Evolutionary conservation across 2,113 vertebrate genomes (phyloP).

Genomic region (Eurypyga helias): DNA sequence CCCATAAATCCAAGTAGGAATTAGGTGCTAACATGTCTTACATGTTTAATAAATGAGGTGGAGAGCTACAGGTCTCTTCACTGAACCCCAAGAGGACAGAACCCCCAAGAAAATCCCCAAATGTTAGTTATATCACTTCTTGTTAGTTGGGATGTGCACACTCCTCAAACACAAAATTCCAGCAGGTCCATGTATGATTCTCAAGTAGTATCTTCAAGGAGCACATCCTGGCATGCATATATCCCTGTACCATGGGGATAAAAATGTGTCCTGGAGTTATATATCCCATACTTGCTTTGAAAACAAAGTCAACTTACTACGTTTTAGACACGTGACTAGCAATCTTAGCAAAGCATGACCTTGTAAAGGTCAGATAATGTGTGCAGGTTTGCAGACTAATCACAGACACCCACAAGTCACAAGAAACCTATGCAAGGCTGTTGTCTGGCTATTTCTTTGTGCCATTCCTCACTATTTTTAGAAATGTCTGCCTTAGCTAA

Average conservation of each 20-base stretch:
- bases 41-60: background rate
- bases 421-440: background rate
- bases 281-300: background rate
- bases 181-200: background rate
- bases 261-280: background rate
- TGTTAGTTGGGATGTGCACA: background rate
- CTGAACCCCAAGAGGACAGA: background rate
- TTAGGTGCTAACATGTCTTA: background rate
- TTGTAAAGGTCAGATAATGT: background rate
- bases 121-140: background rate
- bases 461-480: constrained; percentile 10
- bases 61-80: background rate
- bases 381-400: background rate
- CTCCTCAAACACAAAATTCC: background rate
- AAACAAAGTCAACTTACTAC: background rate
- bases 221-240: background rate
- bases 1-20: background rate
- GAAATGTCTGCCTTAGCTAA: background rate
- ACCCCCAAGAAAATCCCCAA: background rate
- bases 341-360: background rate
- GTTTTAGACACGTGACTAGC: background rate
- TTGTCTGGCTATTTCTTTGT: background rate
- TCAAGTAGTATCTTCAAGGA: background rate
- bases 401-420: background rate
- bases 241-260: background rate